Conservation (phyloP, 2,888 invertebrate species). For the Hypercompe scribonia region DNA sequence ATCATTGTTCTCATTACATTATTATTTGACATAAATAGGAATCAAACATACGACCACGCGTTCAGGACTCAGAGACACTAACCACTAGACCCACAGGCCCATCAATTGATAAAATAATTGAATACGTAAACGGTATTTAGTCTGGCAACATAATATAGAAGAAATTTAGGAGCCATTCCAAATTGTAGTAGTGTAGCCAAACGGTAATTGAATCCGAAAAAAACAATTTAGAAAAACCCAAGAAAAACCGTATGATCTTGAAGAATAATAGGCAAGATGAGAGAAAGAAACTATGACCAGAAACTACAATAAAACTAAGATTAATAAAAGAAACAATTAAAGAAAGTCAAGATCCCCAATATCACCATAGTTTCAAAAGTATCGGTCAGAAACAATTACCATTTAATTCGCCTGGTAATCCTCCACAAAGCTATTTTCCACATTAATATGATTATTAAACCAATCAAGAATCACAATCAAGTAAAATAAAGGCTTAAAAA, state of each 20-base stretch:
- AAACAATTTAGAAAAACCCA: neutral
- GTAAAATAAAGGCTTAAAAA: neutral
- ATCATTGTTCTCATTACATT: too few species aligned
- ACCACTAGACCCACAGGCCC: too few species aligned
- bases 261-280: neutral
- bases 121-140: neutral
- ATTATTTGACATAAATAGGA: too few species aligned
- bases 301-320: neutral
- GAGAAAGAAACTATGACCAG: neutral
- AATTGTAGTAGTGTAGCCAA: neutral
- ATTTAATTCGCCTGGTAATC: constrained; percentile 16
- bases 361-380: constrained; percentile 3
- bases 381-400: constrained; percentile 60
- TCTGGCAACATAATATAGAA: neutral
- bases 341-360: neutral
- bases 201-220: neutral
- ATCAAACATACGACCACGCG: too few species aligned
- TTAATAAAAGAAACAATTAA: neutral
- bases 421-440: constrained; percentile 23
- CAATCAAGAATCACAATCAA: neutral
- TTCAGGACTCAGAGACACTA: too few species aligned
- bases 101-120: neutral
- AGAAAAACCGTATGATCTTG: neutral
- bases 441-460: constrained; percentile 9
- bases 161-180: neutral